Percentiles rank a stretch among this genome's conserved stretches.
phyloP scores from a whole-genome alignment of 2,888 invertebrate genomes.

The Gonocerus acuteangulatus region DNA sequence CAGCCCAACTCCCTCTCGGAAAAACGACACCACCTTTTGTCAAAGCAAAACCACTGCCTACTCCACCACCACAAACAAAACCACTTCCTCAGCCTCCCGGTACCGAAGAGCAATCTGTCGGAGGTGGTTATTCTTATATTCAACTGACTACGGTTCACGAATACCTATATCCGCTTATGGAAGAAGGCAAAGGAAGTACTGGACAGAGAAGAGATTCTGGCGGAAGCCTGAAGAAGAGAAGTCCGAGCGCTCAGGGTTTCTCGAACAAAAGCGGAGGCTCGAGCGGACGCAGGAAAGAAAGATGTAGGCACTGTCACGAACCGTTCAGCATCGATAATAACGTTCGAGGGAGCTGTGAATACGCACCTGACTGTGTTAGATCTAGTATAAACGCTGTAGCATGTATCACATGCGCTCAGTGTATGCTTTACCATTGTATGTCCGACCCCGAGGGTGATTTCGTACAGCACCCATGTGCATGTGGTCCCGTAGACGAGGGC shows the following conservation, averaged over 20 bases:
- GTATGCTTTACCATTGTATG: constrained; percentile 90
- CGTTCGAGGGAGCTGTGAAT: constrained; percentile 74
- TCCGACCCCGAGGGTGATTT: constrained; percentile 84
- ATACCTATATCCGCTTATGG: constrained; percentile 45
- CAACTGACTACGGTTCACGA: constrained; percentile 43
- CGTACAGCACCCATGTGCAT: constrained; percentile 75
- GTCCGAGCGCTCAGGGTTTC: constrained; percentile 42
- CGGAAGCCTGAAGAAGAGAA: constrained; percentile 35
- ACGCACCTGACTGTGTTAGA: constrained; percentile 75
- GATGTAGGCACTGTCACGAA: constrained; percentile 62
- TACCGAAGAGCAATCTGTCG: constrained; percentile 49
- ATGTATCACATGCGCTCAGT: constrained; percentile 80
- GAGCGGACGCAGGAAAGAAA: constrained; percentile 44
- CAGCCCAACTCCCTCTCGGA: constrained; percentile 40
- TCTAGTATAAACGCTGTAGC: constrained; percentile 72
- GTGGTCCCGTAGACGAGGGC: constrained; percentile 54
- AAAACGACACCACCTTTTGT: constrained; percentile 30
- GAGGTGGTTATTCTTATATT: constrained; percentile 62
- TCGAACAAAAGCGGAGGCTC: constrained; percentile 61
- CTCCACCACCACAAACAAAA: constrained; percentile 36
- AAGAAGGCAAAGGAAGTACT: constrained; percentile 30
- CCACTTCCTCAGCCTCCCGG: constrained; percentile 46
- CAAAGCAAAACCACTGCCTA: constrained; percentile 29
- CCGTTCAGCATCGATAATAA: constrained; percentile 77
- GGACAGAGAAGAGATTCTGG: constrained; percentile 27